Conservation (phyloP, 2,797 vertebrate genomes). For the Micropoecilia bifurca region DNA sequence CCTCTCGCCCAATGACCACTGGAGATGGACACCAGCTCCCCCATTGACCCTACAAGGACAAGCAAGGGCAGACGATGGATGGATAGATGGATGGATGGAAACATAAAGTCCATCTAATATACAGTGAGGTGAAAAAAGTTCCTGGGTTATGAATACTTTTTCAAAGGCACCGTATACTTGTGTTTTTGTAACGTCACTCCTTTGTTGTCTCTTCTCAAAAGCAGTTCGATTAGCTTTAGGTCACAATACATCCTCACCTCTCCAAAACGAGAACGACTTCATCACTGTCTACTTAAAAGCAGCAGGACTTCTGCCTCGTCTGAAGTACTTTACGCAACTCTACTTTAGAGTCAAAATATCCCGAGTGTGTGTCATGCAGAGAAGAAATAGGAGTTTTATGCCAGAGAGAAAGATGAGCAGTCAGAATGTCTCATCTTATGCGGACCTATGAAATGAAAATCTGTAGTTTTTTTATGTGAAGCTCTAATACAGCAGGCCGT, state of each 20-base stretch:
- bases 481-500: background rate
- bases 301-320: background rate
- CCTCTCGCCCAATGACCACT: background rate
- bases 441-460: conserved; percentile 2
- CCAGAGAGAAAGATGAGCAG: background rate
- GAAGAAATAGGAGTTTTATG: background rate
- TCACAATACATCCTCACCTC: background rate
- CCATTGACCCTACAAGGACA: background rate
- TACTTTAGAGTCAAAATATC: background rate
- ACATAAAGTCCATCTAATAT: background rate
- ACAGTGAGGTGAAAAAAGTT: background rate
- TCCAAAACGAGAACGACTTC: background rate
- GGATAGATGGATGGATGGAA: background rate
- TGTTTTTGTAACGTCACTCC: background rate
- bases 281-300: background rate
- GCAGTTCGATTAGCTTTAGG: background rate
- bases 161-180: background rate
- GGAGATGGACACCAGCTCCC: background rate
- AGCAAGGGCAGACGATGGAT: background rate
- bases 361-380: background rate
- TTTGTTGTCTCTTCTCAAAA: background rate
- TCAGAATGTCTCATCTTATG: conserved; percentile 1
- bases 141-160: background rate
- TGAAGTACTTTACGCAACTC: background rate
- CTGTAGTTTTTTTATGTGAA: background rate